These are phyloP conservation scores for Plectropomus leopardus DNA, from an alignment of 2,113 vertebrate genomes.

Conservation along the genomic window DNA sequence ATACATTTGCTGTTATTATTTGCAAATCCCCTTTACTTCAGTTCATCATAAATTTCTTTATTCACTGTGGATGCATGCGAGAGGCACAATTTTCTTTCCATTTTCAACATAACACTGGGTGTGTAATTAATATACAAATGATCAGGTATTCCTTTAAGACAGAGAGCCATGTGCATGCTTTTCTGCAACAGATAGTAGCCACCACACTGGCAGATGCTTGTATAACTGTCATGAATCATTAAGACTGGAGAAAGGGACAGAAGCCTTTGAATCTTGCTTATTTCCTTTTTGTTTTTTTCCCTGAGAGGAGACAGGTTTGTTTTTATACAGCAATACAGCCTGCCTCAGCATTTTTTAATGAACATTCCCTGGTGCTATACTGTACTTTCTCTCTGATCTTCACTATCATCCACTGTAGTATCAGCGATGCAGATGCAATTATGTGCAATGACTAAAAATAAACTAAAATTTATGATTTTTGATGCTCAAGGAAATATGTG, in stretches of 20 bases:
- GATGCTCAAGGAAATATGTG: constrained; percentile 20
- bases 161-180: constrained; percentile 8
- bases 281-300: constrained; percentile 21
- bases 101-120: too few relatives aligned
- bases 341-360: constrained; percentile 52
- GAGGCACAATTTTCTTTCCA: too few relatives aligned
- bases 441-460: constrained; percentile 35
- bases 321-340: constrained; percentile 35
- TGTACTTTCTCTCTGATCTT: constrained; percentile 54
- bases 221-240: constrained; percentile 17
- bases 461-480: constrained; percentile 23
- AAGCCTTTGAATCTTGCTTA: neutral
- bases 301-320: constrained; percentile 36
- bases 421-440: constrained; percentile 43
- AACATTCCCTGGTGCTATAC: constrained; percentile 44
- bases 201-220: neutral
- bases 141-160: neutral
- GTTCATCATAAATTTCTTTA: too few relatives aligned
- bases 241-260: neutral
- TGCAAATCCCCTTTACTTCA: too few relatives aligned
- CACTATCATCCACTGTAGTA: constrained; percentile 8
- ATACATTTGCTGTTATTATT: too few relatives aligned
- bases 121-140: too few relatives aligned
- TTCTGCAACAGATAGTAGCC: neutral
- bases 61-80: too few relatives aligned